Conservation (phyloP, 1,140 invertebrate genomes). For the Leptopilina boulardi region DNA sequence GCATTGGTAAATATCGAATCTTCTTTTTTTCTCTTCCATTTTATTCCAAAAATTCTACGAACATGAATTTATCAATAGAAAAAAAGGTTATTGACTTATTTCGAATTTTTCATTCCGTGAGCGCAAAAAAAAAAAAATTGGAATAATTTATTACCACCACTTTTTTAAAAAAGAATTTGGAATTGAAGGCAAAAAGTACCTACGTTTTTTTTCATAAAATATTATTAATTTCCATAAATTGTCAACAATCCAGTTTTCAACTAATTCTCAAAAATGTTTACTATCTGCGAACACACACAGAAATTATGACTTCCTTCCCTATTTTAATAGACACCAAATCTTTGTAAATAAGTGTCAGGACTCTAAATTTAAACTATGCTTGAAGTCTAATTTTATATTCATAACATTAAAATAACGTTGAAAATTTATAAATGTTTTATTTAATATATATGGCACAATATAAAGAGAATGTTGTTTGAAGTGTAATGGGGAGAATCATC, state of each 20-base stretch:
- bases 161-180: too few relatives aligned
- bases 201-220: too few relatives aligned
- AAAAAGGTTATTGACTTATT: not conserved
- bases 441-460: not conserved
- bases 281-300: not conserved
- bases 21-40: not conserved
- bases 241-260: too few relatives aligned
- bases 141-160: not conserved
- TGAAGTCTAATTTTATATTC: not conserved
- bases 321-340: not conserved
- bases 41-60: too few relatives aligned
- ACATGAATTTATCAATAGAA: not conserved
- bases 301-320: constrained; percentile 1
- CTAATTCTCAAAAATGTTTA: not conserved
- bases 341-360: not conserved
- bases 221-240: too few relatives aligned
- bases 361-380: not conserved
- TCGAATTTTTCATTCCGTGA: not conserved
- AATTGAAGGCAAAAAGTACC: too few relatives aligned
- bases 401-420: too few relatives aligned
- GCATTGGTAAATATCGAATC: not conserved
- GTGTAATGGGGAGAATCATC: not conserved
- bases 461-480: not conserved
- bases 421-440: too few relatives aligned
- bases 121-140: not conserved